Percentiles rank a stretch among this genome's conserved stretches.
These are phyloP conservation scores for Pseudomyrmex cubaensis DNA, from an alignment of 1,140 invertebrate species.

Conservation along the genomic window DNA sequence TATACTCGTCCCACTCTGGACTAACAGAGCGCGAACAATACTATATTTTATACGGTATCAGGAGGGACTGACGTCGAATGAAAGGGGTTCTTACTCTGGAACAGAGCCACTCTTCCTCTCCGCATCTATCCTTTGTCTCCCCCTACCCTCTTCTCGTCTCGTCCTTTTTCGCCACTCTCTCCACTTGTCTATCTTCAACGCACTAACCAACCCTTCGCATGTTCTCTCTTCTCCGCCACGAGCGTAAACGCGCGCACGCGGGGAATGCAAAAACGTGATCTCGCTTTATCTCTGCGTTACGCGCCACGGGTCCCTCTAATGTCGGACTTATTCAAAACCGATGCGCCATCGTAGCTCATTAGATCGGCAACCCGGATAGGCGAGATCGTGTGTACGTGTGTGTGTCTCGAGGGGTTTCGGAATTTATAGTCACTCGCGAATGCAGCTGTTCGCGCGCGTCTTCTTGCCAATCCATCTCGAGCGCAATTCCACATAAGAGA, in stretches of 20 bases:
- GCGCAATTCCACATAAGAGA: slow-evolving; percentile 31
- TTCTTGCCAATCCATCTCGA: background rate
- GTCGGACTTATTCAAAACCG: slow-evolving; percentile 65
- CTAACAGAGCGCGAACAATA: slow-evolving; percentile 82
- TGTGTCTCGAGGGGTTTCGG: background rate
- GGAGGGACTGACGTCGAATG: slow-evolving; percentile 73
- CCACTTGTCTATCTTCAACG: slow-evolving; percentile 15
- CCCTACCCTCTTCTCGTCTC: slow-evolving; percentile 7
- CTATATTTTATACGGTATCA: slow-evolving; percentile 82
- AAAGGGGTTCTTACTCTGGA: slow-evolving; percentile 75
- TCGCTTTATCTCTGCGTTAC: slow-evolving; percentile 65
- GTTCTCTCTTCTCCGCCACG: slow-evolving; percentile 32
- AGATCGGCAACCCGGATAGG: slow-evolving; percentile 51
- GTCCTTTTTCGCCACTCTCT: slow-evolving; percentile 29
- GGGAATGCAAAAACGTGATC: slow-evolving; percentile 66
- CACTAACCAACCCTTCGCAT: slow-evolving; percentile 21
- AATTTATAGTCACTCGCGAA: slow-evolving; percentile 64
- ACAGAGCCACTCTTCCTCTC: slow-evolving; percentile 47
- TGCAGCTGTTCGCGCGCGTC: background rate
- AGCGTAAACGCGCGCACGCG: slow-evolving; percentile 8
- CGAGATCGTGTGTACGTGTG: slow-evolving; percentile 8
- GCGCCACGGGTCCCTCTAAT: slow-evolving; percentile 46
- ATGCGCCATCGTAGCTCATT: slow-evolving; percentile 49
- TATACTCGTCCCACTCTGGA: slow-evolving; percentile 80
- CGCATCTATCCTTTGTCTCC: slow-evolving; percentile 46